Evolutionary conservation across 1,140 invertebrate genomes (phyloP), one percentile per base, ranked within the genome.

Genomic region (Microplitis mediator): DNA sequence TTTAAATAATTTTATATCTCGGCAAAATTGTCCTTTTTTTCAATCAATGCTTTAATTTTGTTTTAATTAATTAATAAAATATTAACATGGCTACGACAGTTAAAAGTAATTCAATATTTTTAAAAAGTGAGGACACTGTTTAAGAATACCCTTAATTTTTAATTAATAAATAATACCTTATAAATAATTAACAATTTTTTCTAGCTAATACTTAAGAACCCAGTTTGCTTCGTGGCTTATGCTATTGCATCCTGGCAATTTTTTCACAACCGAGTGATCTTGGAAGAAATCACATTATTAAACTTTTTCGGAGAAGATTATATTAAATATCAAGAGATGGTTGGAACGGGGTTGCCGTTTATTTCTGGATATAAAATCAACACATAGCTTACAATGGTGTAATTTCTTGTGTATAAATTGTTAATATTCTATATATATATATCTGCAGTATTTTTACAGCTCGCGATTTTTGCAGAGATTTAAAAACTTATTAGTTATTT

Each of bases 271-370:
- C 89, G 98, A 62, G 93, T 99, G 50, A 89, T 89, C 69, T 91
- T 94, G 61, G 98, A 99, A 89, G 98, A 99, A 88, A 90, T 93
- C 35, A 95, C 93, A n/a, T 86, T 99, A 52, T 83, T 99, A 0
- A 93, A 93, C 73, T 99, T 99, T 88, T 99, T 99, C 84, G 96
- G 95, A 0, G 89, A 92, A 74, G 91, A 95, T 50, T 99, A 99
- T 82, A 81, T 92, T 2, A 88, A 93, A 65, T 99, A 99, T 86
- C 95, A 99, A 83, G 88, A 93, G 74, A 88, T 88, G 80, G 97
- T 99, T 1, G 89, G 91, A 4, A 97, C 95, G 36, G 97, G 98
- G 2, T 88, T 99, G 75, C 98, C 98, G 8, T 96, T 97, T 82
- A 98, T 99, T 68, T 85, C 88, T 73, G 98, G 95, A 3, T 95